A percentile compares a stretch with the other conserved stretches of the same genome.
phyloP scores from a whole-genome alignment of 2,797 vertebrate species.

The Chelon auratus region DNA sequence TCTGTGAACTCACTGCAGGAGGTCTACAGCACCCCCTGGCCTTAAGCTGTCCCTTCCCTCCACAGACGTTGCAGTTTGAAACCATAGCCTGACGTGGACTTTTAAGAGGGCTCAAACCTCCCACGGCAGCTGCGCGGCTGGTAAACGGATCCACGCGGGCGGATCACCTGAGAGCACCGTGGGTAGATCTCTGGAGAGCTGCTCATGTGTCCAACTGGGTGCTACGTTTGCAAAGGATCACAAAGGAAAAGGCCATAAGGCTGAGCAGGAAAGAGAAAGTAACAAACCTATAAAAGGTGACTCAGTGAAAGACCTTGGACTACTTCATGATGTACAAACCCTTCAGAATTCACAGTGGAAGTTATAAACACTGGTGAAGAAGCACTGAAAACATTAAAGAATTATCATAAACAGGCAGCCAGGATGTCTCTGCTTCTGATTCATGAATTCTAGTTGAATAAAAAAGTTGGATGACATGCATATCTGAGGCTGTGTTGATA shows the following conservation, averaged over 20 bases:
- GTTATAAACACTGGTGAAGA: background rate
- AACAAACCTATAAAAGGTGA: constrained; percentile 38
- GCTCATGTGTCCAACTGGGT: constrained; percentile 79
- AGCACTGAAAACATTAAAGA: background rate
- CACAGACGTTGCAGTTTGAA: constrained; percentile 70
- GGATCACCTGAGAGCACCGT: constrained; percentile 80
- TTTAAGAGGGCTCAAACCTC: constrained; percentile 81
- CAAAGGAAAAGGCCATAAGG: constrained; percentile 42
- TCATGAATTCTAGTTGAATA: background rate
- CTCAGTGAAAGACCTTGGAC: constrained; percentile 21
- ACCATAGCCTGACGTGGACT: constrained; percentile 76
- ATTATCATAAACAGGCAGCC: background rate
- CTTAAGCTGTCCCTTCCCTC: constrained; percentile 55
- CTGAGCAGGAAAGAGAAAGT: constrained; percentile 32
- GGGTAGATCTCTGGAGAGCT: constrained; percentile 69
- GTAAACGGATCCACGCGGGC: constrained; percentile 82
- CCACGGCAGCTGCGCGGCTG: constrained; percentile 76
- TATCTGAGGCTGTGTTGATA: too few relatives aligned
- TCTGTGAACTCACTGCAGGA: constrained; percentile 82
- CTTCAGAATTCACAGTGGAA: background rate
- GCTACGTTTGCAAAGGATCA: constrained; percentile 51
- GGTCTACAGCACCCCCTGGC: constrained; percentile 64
- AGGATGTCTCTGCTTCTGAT: background rate
- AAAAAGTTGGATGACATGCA: background rate
- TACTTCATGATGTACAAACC: constrained; percentile 19